A percentile compares a stretch with the other conserved stretches of the same genome.
These are phyloP conservation scores for Tupaia tana DNA, from an alignment of 2,113 vertebrate species.

Conservation along the genomic window DNA sequence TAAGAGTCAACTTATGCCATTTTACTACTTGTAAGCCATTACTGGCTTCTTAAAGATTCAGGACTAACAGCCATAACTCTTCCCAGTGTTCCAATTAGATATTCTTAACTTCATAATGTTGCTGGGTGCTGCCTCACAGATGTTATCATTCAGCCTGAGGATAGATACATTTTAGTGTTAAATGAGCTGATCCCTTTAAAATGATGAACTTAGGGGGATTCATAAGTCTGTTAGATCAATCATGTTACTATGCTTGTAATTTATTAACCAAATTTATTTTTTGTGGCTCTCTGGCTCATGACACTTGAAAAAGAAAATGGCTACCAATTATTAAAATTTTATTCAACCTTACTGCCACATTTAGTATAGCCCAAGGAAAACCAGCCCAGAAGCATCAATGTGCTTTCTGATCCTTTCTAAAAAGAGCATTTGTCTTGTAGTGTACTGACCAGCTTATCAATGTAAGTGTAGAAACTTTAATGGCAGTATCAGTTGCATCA, in stretches of 20 bases:
- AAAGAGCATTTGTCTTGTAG: slow-evolving; percentile 10
- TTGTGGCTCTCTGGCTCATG: not conserved
- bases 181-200: slow-evolving; percentile 61
- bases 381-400: slow-evolving; percentile 3
- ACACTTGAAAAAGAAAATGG: slow-evolving; percentile 27
- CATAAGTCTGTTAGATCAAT: not conserved
- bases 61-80: not conserved
- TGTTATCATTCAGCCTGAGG: slow-evolving; percentile 50
- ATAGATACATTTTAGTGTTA: slow-evolving; percentile 59
- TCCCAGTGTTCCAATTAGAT: slow-evolving; percentile 43
- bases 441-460: not conserved
- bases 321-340: slow-evolving; percentile 38
- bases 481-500: not conserved
- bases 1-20: not conserved
- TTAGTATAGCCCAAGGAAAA: not conserved
- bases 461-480: slow-evolving; percentile 34
- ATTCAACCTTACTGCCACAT: slow-evolving; percentile 26
- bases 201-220: slow-evolving; percentile 19
- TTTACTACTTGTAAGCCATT: not conserved
- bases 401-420: slow-evolving; percentile 14
- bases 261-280: slow-evolving; percentile 60
- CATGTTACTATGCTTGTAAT: slow-evolving; percentile 55
- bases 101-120: slow-evolving; percentile 51
- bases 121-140: slow-evolving; percentile 17
- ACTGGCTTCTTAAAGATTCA: slow-evolving; percentile 2